A percentile compares a stretch with the other conserved stretches of the same genome.
Evolutionary conservation across 2,113 vertebrate genomes (phyloP).

Genomic region (Chascanopsetta lugubris): DNA sequence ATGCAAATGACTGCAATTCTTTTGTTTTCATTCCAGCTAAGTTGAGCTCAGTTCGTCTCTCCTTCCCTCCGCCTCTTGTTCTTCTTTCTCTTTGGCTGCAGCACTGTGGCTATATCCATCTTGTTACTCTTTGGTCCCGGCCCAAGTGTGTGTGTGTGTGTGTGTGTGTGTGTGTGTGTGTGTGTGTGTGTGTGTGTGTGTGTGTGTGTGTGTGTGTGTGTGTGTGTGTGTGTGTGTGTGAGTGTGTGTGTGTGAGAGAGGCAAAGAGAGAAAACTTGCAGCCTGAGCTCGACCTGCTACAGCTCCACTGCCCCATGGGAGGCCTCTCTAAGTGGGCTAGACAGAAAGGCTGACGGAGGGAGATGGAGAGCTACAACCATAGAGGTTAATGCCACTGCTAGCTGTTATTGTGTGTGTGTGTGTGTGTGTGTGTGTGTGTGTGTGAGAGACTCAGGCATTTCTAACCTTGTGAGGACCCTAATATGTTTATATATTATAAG

Average conservation of each 20-base stretch:
- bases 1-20: slow-evolving; percentile 22
- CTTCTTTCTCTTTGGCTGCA: slow-evolving; percentile 53
- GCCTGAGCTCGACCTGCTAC: slow-evolving; percentile 61
- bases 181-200: slow-evolving; percentile 21
- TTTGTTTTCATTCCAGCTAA: slow-evolving; percentile 42
- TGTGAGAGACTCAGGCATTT: neutral
- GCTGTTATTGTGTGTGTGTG: slow-evolving; percentile 41
- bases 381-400: slow-evolving; percentile 71
- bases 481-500: neutral
- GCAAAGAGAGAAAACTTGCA: slow-evolving; percentile 37
- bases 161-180: slow-evolving; percentile 20
- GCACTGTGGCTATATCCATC: slow-evolving; percentile 53
- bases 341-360: slow-evolving; percentile 72
- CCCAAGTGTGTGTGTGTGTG: slow-evolving; percentile 45
- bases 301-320: slow-evolving; percentile 66
- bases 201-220: slow-evolving; percentile 32
- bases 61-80: slow-evolving; percentile 27
- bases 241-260: slow-evolving; percentile 20
- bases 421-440: slow-evolving; percentile 31
- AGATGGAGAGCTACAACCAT: slow-evolving; percentile 70
- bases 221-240: slow-evolving; percentile 20
- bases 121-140: slow-evolving; percentile 54
- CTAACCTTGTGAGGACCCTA: neutral
- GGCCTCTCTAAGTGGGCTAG: slow-evolving; percentile 74
- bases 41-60: slow-evolving; percentile 37